Evolutionary conservation across 2,888 invertebrate genomes (phyloP).

Genomic region (Tetragonula carbonaria): DNA sequence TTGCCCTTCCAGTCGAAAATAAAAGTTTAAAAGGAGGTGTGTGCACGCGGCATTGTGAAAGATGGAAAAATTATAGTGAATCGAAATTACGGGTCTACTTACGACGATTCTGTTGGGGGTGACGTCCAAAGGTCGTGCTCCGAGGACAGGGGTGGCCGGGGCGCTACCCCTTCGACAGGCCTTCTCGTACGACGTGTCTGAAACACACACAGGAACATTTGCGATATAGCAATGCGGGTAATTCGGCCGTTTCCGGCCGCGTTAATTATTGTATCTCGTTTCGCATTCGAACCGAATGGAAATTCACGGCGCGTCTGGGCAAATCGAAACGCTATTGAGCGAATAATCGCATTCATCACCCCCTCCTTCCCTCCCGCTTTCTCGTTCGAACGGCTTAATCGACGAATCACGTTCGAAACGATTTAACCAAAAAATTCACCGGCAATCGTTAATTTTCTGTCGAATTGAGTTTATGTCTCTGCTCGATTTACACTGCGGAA

Average conservation of each 20-base stretch:
- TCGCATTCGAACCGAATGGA: conserved; percentile 23
- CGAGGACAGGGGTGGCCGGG: conserved; percentile 92
- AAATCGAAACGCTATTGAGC: conserved; percentile 39
- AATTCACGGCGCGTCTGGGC: background rate
- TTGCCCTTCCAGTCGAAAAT: background rate
- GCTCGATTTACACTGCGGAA: no score
- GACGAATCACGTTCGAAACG: background rate
- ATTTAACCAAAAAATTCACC: background rate
- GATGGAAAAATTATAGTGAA: conserved; percentile 39
- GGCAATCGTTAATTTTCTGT: background rate
- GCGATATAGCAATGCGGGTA: conserved; percentile 39
- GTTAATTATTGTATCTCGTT: conserved; percentile 59
- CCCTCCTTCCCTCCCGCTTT: background rate
- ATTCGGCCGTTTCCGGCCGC: conserved; percentile 29
- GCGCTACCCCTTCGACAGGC: conserved; percentile 94
- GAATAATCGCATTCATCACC: conserved; percentile 15
- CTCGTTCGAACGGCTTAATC: background rate
- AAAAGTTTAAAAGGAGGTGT: background rate
- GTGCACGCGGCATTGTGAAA: conserved; percentile 9
- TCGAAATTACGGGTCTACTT: conserved; percentile 78
- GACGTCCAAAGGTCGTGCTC: conserved; percentile 87
- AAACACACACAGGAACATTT: conserved; percentile 79
- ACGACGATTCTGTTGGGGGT: conserved; percentile 93
- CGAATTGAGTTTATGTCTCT: background rate
- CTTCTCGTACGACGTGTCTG: conserved; percentile 96